Evolutionary conservation across 2,113 vertebrate genomes (phyloP).

Genomic region (Apeltes quadracus): DNA sequence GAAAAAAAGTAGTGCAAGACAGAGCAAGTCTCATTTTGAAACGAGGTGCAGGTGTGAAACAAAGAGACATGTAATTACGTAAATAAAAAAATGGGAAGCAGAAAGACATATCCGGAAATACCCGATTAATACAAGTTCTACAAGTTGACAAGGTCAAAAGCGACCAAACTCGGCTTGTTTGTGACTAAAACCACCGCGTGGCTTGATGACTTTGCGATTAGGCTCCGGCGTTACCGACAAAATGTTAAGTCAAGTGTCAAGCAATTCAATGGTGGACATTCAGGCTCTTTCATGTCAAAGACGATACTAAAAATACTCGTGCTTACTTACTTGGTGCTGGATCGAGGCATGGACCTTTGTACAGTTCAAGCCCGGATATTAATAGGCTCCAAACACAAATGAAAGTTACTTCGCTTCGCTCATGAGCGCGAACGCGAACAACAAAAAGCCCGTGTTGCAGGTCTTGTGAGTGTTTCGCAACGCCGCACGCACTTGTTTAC

Average conservation of each 20-base stretch:
- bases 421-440: background rate
- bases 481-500: constrained; percentile 30
- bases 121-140: background rate
- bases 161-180: background rate
- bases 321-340: background rate
- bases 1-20: background rate
- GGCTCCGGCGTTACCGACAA: background rate
- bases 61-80: background rate
- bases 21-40: background rate
- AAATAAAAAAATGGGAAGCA: background rate
- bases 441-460: constrained; percentile 24
- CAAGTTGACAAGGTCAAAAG: background rate
- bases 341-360: background rate
- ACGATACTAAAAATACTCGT: background rate
- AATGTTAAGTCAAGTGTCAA: background rate
- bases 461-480: constrained; percentile 34
- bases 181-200: background rate
- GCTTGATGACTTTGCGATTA: too few species aligned
- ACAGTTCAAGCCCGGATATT: background rate
- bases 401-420: constrained; percentile 6
- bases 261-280: background rate
- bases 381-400: constrained; percentile 16
- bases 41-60: background rate
- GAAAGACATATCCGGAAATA: background rate
- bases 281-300: background rate